Evolutionary conservation across 1,140 invertebrate species (phyloP).

Genomic region (Heliconius hermathena): DNA sequence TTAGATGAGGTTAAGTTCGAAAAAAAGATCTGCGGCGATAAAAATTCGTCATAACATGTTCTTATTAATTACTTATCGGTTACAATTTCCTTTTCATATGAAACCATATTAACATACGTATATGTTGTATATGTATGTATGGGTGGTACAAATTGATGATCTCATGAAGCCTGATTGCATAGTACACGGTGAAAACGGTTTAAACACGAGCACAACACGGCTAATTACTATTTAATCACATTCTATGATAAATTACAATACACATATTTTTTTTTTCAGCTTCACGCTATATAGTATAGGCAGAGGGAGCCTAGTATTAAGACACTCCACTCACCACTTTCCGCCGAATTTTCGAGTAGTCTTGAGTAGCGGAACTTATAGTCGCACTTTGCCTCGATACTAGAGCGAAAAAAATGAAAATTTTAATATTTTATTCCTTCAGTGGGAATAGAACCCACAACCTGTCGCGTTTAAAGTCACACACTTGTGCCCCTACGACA

Average conservation of each 20-base stretch:
- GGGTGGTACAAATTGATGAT: slow-evolving; percentile 11
- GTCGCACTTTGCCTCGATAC: too few relatives aligned
- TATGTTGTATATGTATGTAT: not conserved
- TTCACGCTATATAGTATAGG: too few relatives aligned
- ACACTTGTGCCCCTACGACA: too few relatives aligned
- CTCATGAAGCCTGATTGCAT: slow-evolving; percentile 9
- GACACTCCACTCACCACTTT: too few relatives aligned
- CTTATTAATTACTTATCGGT: not conserved
- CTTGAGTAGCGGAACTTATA: too few relatives aligned
- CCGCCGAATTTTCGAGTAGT: too few relatives aligned
- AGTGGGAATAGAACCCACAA: too few relatives aligned
- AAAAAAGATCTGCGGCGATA: not conserved
- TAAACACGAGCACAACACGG: slow-evolving; percentile 3
- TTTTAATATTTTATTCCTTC: too few relatives aligned
- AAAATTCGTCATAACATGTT: not conserved
- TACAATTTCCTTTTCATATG: not conserved
- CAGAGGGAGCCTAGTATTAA: too few relatives aligned
- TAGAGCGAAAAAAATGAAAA: too few relatives aligned
- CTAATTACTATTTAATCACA: slow-evolving; percentile 19
- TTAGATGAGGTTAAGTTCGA: not conserved
- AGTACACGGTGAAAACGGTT: slow-evolving; percentile 18
- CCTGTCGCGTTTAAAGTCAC: too few relatives aligned
- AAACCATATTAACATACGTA: not conserved
- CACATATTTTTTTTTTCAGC: not conserved
- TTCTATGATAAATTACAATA: slow-evolving; percentile 14